Base-by-base conservation (phyloP, 2,797 vertebrate genomes). In the Argyrosomus regius region DNA sequence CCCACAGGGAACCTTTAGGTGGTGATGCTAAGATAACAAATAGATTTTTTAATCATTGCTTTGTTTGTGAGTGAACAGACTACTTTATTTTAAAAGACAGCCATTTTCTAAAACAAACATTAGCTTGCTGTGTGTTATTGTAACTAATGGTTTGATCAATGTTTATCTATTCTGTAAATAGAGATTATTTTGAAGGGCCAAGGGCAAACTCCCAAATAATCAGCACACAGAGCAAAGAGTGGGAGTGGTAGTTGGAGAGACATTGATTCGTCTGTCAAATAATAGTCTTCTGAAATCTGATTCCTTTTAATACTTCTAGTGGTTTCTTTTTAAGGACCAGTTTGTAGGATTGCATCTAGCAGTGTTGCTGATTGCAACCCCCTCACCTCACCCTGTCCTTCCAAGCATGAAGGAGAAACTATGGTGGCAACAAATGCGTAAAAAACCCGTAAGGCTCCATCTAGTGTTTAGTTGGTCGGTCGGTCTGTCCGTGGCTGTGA, bases 91-190 rank as follows among this genome's bases (percentile, higher is more conserved):
- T 7, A 41, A 59, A 79, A 76, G 5, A 31, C 24, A 54, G 52
- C 41, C 4, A 12, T 82, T 69, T 78, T 72, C 1, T 79, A 35
- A 59, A 81, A 43, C 63, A n/a, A 53, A 53, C 48, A 75, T 45
- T 52, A 45, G 54, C 66, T 69, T 53, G 57, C 45, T 66, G n/a
- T n/a, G 3, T 75, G 26, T 45, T 46, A n/a, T 50, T 61, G 1
- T 66, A 69, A 62, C 45, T 53, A 69, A 69, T 46, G 46, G 31
- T 64, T 26, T 74, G 22, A 49, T 72, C 41, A 61, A 11, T 46
- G 22, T 68, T 78, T 1, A 72, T 77, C 45, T 69, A 28, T 35
- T 81, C 22, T 77, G 50, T 75, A 72, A 81, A 63, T 50, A 78
- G 22, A 64, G 20, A 63, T 80, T 50, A 68, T 80, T 60, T 9